phyloP scores from a whole-genome alignment of 1,140 invertebrate species.

The Venturia canescens region DNA sequence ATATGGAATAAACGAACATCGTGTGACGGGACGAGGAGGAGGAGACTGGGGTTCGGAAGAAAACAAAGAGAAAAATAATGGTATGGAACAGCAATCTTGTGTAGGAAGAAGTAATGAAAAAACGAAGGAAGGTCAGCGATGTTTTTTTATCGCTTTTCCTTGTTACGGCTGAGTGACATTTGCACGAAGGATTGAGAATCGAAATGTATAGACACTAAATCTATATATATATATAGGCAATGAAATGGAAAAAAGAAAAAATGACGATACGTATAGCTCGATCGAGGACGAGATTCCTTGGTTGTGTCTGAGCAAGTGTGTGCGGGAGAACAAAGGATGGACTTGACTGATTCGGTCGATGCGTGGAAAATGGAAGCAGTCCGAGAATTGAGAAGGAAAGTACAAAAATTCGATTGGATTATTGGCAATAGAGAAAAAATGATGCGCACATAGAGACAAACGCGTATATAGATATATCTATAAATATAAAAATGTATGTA shows the following conservation, averaged over 20 bases:
- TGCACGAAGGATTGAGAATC: conserved; percentile 7
- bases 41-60: neutral
- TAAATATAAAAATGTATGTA: neutral
- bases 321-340: conserved; percentile 63
- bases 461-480: neutral
- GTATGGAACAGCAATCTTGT: neutral
- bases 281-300: conserved; percentile 26
- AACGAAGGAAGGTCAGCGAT: conserved; percentile 29
- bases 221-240: neutral
- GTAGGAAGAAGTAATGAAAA: conserved; percentile 38
- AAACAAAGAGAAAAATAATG: conserved; percentile 38
- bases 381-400: conserved; percentile 6
- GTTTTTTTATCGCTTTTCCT: conserved; percentile 2
- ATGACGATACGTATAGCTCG: conserved; percentile 10
- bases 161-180: neutral
- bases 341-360: conserved; percentile 64
- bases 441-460: neutral
- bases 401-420: conserved; percentile 8
- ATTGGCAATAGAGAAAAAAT: neutral
- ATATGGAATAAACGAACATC: neutral
- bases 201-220: no score
- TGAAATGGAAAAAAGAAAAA: conserved; percentile 32
- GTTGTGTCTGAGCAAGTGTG: conserved; percentile 1
- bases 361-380: conserved; percentile 52
- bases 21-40: no score